These are phyloP conservation scores for Tetragonula clypearis DNA, from an alignment of 1,140 invertebrate species.

Conservation along the genomic window DNA sequence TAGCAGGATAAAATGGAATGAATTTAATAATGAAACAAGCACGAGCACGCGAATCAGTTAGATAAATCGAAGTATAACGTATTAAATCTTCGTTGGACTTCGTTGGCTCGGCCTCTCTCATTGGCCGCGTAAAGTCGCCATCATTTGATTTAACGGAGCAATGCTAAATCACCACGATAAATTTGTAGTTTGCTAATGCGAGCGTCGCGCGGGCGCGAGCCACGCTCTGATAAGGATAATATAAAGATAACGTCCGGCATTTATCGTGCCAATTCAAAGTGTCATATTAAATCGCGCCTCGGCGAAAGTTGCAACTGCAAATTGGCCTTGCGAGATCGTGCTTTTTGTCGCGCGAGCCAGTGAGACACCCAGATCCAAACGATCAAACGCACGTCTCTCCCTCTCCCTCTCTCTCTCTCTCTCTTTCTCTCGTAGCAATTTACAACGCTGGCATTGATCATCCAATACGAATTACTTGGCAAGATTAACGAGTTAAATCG, in stretches of 20 bases:
- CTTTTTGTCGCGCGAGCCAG: not conserved
- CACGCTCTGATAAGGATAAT: conserved; percentile 18
- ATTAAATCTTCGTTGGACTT: too few relatives aligned
- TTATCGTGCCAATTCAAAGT: conserved; percentile 10
- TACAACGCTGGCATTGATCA: not conserved
- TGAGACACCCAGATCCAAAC: not conserved
- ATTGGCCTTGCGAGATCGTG: not conserved
- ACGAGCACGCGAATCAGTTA: too few relatives aligned
- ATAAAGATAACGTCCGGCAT: conserved; percentile 29
- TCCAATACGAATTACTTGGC: not conserved
- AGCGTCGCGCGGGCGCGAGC: not conserved
- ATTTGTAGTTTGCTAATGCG: conserved; percentile 14
- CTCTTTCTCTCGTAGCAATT: not conserved
- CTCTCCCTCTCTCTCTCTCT: too few relatives aligned
- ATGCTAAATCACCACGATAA: conserved; percentile 6
- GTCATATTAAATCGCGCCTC: conserved; percentile 42
- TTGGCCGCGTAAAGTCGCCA: not conserved
- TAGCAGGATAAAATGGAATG: too few relatives aligned
- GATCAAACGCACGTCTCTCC: not conserved
- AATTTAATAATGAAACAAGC: too few relatives aligned
- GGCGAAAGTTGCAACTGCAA: not conserved
- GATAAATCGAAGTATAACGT: too few relatives aligned
- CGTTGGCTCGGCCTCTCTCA: not conserved
- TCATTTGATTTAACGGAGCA: not conserved
- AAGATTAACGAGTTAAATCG: not conserved